Base-by-base conservation (phyloP, 2,888 invertebrate species). In the Sicus ferrugineus region DNA sequence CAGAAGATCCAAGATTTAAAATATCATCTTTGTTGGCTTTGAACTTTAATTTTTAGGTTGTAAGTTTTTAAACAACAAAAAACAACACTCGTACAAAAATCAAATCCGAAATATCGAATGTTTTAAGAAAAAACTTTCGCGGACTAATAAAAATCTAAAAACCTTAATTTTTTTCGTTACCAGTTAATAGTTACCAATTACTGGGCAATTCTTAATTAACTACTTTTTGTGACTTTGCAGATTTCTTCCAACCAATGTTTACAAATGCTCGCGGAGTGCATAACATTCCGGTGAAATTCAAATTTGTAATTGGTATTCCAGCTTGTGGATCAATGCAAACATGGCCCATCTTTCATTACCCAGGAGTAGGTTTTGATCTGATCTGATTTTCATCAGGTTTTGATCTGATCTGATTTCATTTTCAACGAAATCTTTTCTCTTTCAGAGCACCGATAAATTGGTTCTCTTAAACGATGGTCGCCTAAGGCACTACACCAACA, bases 401-500 rank as follows among this genome's bases (percentile, higher is more conserved):
- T n/a, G n/a, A n/a, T n/a, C n/a, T n/a, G n/a, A n/a, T n/a, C n/a
- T 1, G n/a, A 54, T 54, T 54, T 26, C 30, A 56, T 54, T 54
- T 26, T 31, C 31, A 3, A 31, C n/a, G 30, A 58, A 38, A 31
- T 42, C 14, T 23, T 31, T 26, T 31, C 7, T 72, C 82, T 84
- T 34, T 3, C 77, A 89, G 89, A 83, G 85, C 69, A 76, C 80
- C 2, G 86, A 86, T 71, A 86, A 87, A 65, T 83, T 93, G 62
- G 87, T 89, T 67, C 86, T 95, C 31, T 83, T 94, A 68, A 87
- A 89, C 0, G 90, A 89, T 83, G 94, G 94, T 0, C 88, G 89
- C 67, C 83, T 95, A 67, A 87, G 91, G n/a, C 95, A 95, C 80
- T 89, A 91, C 72, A 91, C 90, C 64, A 88, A 90, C 75, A 89